Base-by-base conservation (phyloP, 1,140 invertebrate genomes). In the Brachionus manjavacas region DNA sequence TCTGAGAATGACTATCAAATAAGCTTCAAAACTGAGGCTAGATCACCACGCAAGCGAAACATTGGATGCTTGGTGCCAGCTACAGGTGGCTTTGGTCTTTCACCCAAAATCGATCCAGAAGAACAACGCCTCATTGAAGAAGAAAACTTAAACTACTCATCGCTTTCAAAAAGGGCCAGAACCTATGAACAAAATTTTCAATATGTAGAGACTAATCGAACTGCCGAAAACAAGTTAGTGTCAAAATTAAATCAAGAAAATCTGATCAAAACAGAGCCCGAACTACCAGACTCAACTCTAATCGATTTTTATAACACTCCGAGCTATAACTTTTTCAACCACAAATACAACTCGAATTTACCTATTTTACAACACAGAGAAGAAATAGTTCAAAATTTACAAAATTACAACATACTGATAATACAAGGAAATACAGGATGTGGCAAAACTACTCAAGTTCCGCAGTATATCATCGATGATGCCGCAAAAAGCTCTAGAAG, bases 391-490 rank as follows among this genome's bases (percentile, higher is more conserved):
- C 12, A 25, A 43, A 43, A 23, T 14, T 43, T 81, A 11, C 16
- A 23, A 8, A 25, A 43, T 4, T 39, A 66, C 41, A 81, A 81
- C 35, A 68, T 81, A 1, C 14, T 81, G 8, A 81, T 81, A 64
- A 68, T 81, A 35, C 79, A 81, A 52, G 83, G 94, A 7, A 95
- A 96, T 1, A 89, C 89, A 20, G 89, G 89, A 11, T 87, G 87
- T 76, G 87, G 89, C 7, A 88, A 90, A 86, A 89, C 89, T 78
- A 89, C 89, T 25, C 87, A 90, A 85, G 87, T 89, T 25, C 89
- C 89, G 23, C 89, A 89, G 86, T 90, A 87, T 86, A 90, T 90
- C 79, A 85, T 88, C 64, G 89, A 89, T 84, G 86, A 88, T 68
- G 87, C 86, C 86, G 89, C 87, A n/a, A 79, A 68, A 28, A 80